A percentile compares a stretch with the other conserved stretches of the same genome.
Conservation (phyloP, 1,140 invertebrate genomes). For the Conus betulinus region DNA sequence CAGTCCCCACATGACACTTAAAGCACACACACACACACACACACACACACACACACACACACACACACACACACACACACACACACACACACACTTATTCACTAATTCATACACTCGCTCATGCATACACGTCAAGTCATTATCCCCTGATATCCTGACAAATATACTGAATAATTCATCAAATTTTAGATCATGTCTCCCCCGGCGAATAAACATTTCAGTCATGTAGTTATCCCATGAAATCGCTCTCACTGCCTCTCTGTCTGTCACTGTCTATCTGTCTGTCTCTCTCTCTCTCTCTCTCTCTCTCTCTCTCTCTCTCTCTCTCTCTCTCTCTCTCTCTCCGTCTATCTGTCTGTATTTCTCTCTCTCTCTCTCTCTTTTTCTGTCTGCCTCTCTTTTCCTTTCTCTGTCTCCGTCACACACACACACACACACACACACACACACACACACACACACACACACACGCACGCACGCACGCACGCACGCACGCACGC, state of each 20-base stretch:
- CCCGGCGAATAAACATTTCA: no score
- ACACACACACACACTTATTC: no score
- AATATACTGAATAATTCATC: no score
- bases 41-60: no score
- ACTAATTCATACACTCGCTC: no score
- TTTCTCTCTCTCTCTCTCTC: neutral
- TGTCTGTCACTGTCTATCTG: neutral
- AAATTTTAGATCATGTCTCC: no score
- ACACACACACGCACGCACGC: neutral
- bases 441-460: neutral
- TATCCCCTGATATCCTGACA: no score
- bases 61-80: no score
- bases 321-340: conserved; percentile 2
- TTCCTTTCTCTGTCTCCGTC: neutral
- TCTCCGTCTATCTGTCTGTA: neutral
- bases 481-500: neutral
- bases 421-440: neutral
- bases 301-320: neutral
- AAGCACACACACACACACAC: no score
- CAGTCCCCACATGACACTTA: no score
- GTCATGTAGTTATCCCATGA: no score
- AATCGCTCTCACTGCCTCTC: neutral
- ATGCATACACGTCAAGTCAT: no score
- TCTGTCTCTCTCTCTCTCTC: neutral
- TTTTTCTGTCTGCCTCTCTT: neutral